Evolutionary conservation across 2,888 invertebrate genomes (phyloP).

Genomic region (Therioaphis trifolii): DNA sequence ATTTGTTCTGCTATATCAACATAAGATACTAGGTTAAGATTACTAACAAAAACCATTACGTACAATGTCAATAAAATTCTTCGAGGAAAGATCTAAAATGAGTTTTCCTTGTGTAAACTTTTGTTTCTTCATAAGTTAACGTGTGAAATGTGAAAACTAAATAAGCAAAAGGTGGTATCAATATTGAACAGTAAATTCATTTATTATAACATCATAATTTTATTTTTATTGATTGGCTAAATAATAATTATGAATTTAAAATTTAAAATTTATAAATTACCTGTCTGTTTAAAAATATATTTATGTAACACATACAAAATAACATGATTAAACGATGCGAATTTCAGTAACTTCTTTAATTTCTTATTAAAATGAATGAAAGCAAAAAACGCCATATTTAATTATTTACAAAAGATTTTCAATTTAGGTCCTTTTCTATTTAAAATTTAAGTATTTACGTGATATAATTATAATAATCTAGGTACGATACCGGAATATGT

Average conservation of each 20-base stretch:
- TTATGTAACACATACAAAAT: neutral
- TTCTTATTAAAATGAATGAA: neutral
- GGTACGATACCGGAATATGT: too few relatives aligned
- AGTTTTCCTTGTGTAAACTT: constrained; percentile 22
- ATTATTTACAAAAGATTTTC: too few relatives aligned
- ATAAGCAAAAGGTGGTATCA: neutral
- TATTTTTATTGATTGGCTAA: neutral
- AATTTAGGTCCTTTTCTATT: too few relatives aligned
- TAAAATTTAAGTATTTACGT: too few relatives aligned
- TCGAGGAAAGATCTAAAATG: constrained; percentile 17
- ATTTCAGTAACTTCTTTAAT: neutral
- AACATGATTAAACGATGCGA: neutral
- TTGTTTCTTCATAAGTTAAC: constrained; percentile 2
- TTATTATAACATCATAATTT: neutral
- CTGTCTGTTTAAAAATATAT: neutral
- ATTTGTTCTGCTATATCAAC: neutral
- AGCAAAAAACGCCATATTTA: neutral
- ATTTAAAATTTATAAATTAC: too few relatives aligned
- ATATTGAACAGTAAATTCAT: neutral
- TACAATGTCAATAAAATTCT: constrained; percentile 10
- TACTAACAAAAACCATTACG: constrained; percentile 30
- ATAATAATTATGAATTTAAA: too few relatives aligned
- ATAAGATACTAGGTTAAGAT: constrained; percentile 1
- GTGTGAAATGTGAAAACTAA: neutral
- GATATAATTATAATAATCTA: too few relatives aligned